Base-by-base conservation (phyloP, 2,888 invertebrate species). In the Plusia festucae region DNA sequence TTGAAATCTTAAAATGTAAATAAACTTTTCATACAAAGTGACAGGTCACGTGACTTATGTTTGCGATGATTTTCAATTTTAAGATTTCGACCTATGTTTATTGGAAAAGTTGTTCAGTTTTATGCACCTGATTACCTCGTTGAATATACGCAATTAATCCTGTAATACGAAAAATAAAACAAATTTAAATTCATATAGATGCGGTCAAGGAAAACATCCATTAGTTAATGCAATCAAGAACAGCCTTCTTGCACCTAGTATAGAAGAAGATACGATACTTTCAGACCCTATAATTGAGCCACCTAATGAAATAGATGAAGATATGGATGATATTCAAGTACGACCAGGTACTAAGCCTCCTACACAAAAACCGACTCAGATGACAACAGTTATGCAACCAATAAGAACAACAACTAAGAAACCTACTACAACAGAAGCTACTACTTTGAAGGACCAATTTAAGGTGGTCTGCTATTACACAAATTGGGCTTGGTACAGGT, bases 381-480 rank as follows among this genome's bases (percentile, higher is more conserved):
- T 54, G 18, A 67, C 83, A 22, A 82, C 85, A 0, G 40, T 40
- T 15, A 40, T n/a, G 24, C 79, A 82, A 53, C 70, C 78, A 40
- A 76, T 83, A 1, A 76, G 81, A 16, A 84, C 85, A 6, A 88
- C 88, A 5, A 88, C 91, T 1, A 87, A 84, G 44, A 88, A 75
- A 79, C 89, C 89, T 2, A 79, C 73, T 7, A 81, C 85, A 15
- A 74, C 87, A 27, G 65, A 78, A 22, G 82, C 74, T 60, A 80
- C 86, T 9, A 53, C 54, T 52, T 62, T 85, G 62, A 89, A 91
- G 69, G 92, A 93, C 73, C 85, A 88, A 65, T 98, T 96, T 83
- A 98, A 98, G 93, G 97, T 98, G 0, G 97, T 98, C 5, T 98
- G 98, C 84, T 98, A 98, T 86, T 98, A 98, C 88, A 98, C 98